Evolutionary conservation across 2,888 invertebrate genomes (phyloP), one percentile per base, ranked within the genome.

Genomic region (Kuschelorhynchus macadamiae): DNA sequence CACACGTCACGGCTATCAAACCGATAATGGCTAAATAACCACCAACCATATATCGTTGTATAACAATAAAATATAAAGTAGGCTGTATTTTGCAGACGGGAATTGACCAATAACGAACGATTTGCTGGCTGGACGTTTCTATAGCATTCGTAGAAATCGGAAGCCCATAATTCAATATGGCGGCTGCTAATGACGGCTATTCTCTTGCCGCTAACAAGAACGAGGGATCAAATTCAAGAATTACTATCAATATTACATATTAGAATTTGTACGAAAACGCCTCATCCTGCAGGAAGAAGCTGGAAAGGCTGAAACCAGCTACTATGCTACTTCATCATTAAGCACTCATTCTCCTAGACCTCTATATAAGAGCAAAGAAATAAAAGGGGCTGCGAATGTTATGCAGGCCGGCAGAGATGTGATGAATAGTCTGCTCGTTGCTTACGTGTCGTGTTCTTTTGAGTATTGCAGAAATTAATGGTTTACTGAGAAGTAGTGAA

Each of bases 201-300:
- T n/a, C n/a, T n/a, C n/a, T n/a, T 32, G 36, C 11, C 11, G 36
- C 36, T 36, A 12, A 36, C 36, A 36, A 36, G 36, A 11, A 36
- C 11, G 5, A 36, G 11, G 3, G 5, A 36, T 36, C 36, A 12
- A 36, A 36, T 36, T 36, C 36, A 36, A 36, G 11, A 12, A 12
- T 36, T n/a, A 36, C 36, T 7, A 7, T 36, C 36, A 36, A n/a
- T 4, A 12, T 7, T 7, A 36, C 36, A 36, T 36, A 36, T 12
- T 36, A 36, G 36, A 36, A n/a, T 36, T 36, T 12, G 36, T 36
- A 36, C 36, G 11, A n/a, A 36, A 36, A 36, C 36, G 36, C 11
- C 11, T 36, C 11, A 36, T 36, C 36, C 11, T 36, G 36, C 36
- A 7, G 36, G 36, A 36, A n/a, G 36, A 36, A 36, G 11, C 12